These are phyloP conservation scores for human DNA, from an alignment of 2,113 vertebrate genomes.

Conservation along the genomic window DNA sequence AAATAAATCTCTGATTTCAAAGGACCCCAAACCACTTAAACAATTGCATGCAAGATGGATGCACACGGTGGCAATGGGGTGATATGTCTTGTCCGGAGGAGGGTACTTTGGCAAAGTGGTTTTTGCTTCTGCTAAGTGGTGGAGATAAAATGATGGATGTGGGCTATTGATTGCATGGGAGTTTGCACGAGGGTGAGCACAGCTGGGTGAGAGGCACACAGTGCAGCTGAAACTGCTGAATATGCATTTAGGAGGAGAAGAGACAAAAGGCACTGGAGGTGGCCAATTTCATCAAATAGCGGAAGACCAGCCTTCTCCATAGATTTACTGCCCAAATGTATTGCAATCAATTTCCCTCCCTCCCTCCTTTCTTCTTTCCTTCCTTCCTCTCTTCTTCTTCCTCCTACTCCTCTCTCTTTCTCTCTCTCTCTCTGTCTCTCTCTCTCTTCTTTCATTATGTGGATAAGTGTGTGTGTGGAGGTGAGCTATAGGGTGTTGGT, in stretches of 20 bases:
- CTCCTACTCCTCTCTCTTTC: too few species aligned
- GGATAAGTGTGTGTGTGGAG: not conserved
- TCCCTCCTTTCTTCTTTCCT: not conserved
- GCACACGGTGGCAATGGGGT: not conserved
- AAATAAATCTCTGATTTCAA: conserved; percentile 72
- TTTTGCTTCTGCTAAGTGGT: conserved; percentile 55
- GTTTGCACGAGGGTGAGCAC: conserved; percentile 35
- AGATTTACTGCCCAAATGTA: not conserved
- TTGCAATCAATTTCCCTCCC: not conserved
- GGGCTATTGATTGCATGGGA: conserved; percentile 50
- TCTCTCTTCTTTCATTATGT: not conserved
- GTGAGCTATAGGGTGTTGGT: not conserved
- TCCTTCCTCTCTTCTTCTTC: too few species aligned
- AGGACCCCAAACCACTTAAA: conserved; percentile 75
- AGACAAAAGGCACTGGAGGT: not conserved
- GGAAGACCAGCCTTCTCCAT: not conserved
- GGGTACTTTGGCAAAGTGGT: conserved; percentile 51
- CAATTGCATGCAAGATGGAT: conserved; percentile 60
- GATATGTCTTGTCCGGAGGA: conserved; percentile 57
- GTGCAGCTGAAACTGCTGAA: not conserved
- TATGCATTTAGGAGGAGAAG: not conserved
- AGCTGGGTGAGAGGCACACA: not conserved
- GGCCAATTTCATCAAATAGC: not conserved
- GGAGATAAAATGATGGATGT: conserved; percentile 66
- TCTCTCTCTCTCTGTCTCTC: fast-evolving